A percentile compares a stretch with the other conserved stretches of the same genome.
These are phyloP conservation scores for Acanthornis magna DNA, from an alignment of 2,797 vertebrate genomes.

Conservation along the genomic window DNA sequence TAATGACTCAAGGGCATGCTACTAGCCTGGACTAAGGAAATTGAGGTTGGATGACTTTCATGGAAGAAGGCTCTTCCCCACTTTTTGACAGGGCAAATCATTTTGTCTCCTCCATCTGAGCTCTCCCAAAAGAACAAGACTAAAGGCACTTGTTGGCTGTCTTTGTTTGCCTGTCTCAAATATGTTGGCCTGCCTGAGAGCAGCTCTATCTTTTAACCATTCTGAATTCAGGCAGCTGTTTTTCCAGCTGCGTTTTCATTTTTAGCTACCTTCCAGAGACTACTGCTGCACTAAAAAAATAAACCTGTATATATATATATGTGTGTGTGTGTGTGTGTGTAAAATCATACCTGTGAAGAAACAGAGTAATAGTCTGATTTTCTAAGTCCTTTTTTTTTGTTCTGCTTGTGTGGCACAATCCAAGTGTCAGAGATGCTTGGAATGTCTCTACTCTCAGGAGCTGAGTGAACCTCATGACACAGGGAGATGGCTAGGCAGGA, in stretches of 20 bases:
- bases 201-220: background rate
- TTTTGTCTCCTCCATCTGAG: background rate
- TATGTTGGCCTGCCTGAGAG: rapidly evolving
- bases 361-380: background rate
- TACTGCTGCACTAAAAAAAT: background rate
- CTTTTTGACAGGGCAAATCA: background rate
- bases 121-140: background rate
- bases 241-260: background rate
- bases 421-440: background rate
- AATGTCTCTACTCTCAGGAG: background rate
- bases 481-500: background rate
- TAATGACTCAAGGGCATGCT: background rate
- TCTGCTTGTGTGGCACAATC: rapidly evolving
- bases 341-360: background rate
- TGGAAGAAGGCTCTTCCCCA: background rate
- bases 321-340: too few relatives aligned
- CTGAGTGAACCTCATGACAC: background rate
- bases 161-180: background rate
- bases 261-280: background rate
- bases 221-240: background rate
- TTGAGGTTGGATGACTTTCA: background rate
- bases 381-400: background rate
- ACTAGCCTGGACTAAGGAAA: background rate
- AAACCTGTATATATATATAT: too few relatives aligned
- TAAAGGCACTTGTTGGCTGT: background rate